These are phyloP conservation scores for Trissolcus japonicus DNA, from an alignment of 2,888 invertebrate genomes.

Conservation along the genomic window DNA sequence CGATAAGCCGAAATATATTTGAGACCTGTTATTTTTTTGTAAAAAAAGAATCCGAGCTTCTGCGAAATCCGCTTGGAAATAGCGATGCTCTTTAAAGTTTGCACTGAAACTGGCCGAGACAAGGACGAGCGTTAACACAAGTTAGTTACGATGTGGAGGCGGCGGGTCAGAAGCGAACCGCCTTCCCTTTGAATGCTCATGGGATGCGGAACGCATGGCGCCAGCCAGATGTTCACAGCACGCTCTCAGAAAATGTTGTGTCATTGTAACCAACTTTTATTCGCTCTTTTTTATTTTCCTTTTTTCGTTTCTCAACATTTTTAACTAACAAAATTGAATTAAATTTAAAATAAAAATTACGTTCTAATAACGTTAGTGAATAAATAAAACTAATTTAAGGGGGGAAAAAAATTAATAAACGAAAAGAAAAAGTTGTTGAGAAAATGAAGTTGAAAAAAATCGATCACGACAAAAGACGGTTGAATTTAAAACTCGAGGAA, in stretches of 20 bases:
- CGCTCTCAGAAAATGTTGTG: constrained; percentile 35
- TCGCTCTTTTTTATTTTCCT: neutral
- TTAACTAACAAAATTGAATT: neutral
- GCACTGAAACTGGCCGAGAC: constrained; percentile 45
- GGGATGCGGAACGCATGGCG: constrained; percentile 52
- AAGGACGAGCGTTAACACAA: constrained; percentile 49
- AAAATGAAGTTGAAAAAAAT: neutral
- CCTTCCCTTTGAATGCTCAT: constrained; percentile 38
- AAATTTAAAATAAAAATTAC: too few relatives aligned
- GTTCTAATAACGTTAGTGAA: too few relatives aligned
- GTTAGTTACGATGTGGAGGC: constrained; percentile 38
- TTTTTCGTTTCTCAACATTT: neutral
- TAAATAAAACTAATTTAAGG: too few relatives aligned
- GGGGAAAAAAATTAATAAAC: too few relatives aligned
- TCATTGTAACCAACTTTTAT: constrained; percentile 23
- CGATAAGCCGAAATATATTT: constrained; percentile 3
- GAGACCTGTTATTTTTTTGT: constrained; percentile 1
- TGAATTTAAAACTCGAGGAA: constrained; percentile 1
- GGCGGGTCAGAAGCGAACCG: constrained; percentile 35
- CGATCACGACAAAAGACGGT: constrained; percentile 2
- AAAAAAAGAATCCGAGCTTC: constrained; percentile 30
- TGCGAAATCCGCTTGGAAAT: constrained; percentile 43
- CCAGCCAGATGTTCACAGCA: constrained; percentile 53
- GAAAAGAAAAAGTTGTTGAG: too few relatives aligned
- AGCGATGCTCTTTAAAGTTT: constrained; percentile 45